Percentiles rank a stretch among this genome's conserved stretches.
Evolutionary conservation across 1,140 invertebrate species (phyloP).

Genomic region (Hyles euphorbiae): DNA sequence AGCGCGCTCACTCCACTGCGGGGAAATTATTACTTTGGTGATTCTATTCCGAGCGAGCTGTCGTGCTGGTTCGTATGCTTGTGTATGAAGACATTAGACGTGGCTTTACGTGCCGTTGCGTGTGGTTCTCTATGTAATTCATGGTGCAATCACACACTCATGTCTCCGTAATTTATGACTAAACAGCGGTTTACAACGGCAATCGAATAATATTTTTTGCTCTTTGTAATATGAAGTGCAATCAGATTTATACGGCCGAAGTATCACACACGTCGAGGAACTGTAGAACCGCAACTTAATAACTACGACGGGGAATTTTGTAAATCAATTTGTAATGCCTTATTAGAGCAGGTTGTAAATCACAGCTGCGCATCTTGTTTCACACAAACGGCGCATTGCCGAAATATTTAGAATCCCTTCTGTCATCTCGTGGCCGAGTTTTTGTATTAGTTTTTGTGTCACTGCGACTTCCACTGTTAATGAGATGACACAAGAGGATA

Average conservation of each 20-base stretch:
- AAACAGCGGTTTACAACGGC: constrained; percentile 32
- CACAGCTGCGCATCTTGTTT: constrained; percentile 52
- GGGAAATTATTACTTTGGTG: constrained; percentile 59
- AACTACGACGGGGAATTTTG: background rate
- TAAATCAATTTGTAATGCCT: constrained; percentile 60
- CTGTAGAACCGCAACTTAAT: background rate
- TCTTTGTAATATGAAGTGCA: constrained; percentile 21
- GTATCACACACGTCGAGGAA: background rate
- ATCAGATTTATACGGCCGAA: background rate
- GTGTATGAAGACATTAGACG: constrained; percentile 65
- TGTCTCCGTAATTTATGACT: constrained; percentile 41
- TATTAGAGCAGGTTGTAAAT: constrained; percentile 42
- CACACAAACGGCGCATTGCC: constrained; percentile 56
- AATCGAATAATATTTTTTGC: constrained; percentile 29
- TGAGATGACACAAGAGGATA: constrained; percentile 32
- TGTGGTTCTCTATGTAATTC: constrained; percentile 45
- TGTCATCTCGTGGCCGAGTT: constrained; percentile 49
- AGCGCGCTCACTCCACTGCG: constrained; percentile 30
- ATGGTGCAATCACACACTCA: constrained; percentile 43
- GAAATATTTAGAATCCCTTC: constrained; percentile 66
- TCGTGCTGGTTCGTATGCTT: constrained; percentile 40
- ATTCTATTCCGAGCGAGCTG: constrained; percentile 37
- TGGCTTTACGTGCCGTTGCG: constrained; percentile 54
- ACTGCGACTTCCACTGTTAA: constrained; percentile 46
- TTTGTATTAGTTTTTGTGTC: constrained; percentile 50